These are phyloP conservation scores for Tenualosa thibaudeaui DNA, from an alignment of 2,797 vertebrate genomes.

Conservation along the genomic window DNA sequence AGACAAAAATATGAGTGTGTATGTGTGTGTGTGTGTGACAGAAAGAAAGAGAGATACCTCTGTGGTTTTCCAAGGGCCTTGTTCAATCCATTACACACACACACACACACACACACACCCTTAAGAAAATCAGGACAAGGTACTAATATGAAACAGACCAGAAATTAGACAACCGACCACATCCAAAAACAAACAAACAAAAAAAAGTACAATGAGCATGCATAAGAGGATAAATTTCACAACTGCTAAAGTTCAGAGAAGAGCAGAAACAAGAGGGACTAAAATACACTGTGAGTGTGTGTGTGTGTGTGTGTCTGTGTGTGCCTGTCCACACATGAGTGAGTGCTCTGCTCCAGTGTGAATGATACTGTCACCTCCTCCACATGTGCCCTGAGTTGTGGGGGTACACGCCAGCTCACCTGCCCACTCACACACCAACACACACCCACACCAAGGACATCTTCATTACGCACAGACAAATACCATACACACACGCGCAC, in stretches of 20 bases:
- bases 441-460: neutral
- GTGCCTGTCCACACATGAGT: neutral
- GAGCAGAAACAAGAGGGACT: neutral
- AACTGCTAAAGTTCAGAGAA: neutral
- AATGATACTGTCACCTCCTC: no score
- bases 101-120: conserved; percentile 8
- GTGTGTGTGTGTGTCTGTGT: neutral
- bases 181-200: conserved; percentile 15
- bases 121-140: neutral
- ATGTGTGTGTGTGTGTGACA: neutral
- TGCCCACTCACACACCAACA: conserved; percentile 17
- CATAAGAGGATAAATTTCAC: neutral
- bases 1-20: neutral
- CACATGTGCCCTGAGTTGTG: neutral
- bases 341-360: neutral
- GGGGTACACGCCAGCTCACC: neutral
- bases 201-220: neutral
- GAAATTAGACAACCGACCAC: conserved; percentile 32
- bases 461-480: neutral
- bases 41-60: neutral
- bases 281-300: neutral
- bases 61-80: conserved; percentile 15
- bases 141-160: conserved; percentile 41
- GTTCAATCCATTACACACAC: neutral
- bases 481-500: neutral